Conservation (phyloP, 2,797 vertebrate species). For the Bucorvus abyssinicus region DNA sequence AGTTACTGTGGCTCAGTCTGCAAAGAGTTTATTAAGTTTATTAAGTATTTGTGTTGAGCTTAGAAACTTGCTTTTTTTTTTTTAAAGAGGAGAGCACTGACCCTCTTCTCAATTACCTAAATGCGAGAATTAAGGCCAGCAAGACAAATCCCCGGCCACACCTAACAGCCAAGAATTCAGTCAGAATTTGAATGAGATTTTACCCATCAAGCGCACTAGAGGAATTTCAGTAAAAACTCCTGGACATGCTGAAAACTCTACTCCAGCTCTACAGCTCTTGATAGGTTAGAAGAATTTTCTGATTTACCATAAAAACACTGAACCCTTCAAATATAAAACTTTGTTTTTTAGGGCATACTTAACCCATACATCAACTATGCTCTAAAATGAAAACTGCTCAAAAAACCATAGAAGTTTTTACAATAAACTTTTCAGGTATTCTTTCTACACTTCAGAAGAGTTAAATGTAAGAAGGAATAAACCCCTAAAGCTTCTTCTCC, state of each 20-base stretch:
- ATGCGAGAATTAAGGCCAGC: neutral
- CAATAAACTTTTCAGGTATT: neutral
- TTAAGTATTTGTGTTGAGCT: neutral
- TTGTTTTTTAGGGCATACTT: rapidly evolving
- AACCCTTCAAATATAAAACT: rapidly evolving
- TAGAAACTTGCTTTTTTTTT: neutral
- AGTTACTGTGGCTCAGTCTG: too few relatives aligned
- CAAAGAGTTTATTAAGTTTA: neutral
- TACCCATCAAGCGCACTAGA: too few relatives aligned
- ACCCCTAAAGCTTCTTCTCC: rapidly evolving
- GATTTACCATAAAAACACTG: rapidly evolving
- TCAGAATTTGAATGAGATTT: neutral
- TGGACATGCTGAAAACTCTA: too few relatives aligned
- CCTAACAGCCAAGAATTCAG: neutral
- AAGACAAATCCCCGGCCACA: neutral
- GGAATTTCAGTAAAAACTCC: too few relatives aligned
- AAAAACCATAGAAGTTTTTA: neutral
- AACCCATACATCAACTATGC: rapidly evolving
- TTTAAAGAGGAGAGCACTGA: neutral
- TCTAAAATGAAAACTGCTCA: rapidly evolving
- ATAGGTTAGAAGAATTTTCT: too few relatives aligned
- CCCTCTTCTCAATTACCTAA: neutral
- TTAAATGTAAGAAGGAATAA: neutral
- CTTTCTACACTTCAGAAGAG: neutral
- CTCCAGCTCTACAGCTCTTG: too few relatives aligned